phyloP scores from a whole-genome alignment of 2,113 vertebrate genomes.

The Pseudopipra pipra region DNA sequence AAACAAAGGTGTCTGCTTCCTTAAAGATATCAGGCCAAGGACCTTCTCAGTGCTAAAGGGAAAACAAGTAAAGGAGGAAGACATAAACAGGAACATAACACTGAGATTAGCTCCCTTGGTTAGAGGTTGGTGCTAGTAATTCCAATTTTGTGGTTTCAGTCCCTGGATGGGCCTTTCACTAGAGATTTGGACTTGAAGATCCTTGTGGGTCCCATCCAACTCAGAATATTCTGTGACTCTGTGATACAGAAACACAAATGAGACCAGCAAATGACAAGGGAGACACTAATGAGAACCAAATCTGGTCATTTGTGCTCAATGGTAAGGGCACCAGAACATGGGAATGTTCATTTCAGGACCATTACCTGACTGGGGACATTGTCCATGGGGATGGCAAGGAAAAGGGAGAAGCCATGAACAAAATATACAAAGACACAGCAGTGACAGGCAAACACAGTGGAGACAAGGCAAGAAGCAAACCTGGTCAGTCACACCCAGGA shows the following conservation, averaged over 20 bases:
- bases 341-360: not conserved
- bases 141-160: not conserved
- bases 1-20: not conserved
- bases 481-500: not conserved
- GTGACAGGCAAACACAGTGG: not conserved
- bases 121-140: not conserved
- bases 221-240: not conserved
- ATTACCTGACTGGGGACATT: too few species aligned
- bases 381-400: not conserved
- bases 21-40: not conserved
- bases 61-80: not conserved
- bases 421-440: not conserved
- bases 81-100: not conserved
- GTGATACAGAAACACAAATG: not conserved
- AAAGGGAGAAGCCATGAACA: not conserved
- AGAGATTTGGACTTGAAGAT: not conserved
- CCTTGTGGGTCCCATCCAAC: not conserved
- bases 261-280: not conserved
- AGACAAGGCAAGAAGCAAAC: not conserved
- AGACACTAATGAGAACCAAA: not conserved
- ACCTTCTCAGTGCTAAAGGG: not conserved
- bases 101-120: not conserved
- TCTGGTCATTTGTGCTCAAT: not conserved
- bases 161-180: not conserved
- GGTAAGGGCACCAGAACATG: fast-evolving